Evolutionary conservation across 1,140 invertebrate genomes (phyloP), one percentile per base, ranked within the genome.

Genomic region (Pachypsylla venusta): DNA sequence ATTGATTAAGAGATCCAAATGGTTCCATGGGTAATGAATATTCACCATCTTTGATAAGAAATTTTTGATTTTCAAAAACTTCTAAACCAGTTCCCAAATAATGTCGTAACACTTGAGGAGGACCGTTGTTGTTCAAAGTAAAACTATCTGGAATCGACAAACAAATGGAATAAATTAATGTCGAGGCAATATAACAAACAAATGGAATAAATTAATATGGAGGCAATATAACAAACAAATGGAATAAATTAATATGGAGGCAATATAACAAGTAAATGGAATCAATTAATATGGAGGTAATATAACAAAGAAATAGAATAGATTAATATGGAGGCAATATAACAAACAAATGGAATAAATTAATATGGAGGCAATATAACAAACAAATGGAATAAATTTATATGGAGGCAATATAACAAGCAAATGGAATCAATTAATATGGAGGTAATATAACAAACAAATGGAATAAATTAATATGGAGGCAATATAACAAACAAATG

Each of bases 61-160:
- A 93, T 5, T 85, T 89, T 63, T 91, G 83, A 70, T 91, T 90
- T 68, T 96, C 91, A 69, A 90, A 93, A 19, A 96, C 81, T 42
- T 89, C 84, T 16, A 96, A 73, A 70, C 94, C 90, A 48, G 87
- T 86, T 26, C 85, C 84, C 68, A 84, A 90, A 2, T 85, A 22
- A 48, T 4, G 16, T 48, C 22, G 16, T 10, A 16, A 10, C 10
- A 10, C 16, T 10, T 10, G 10, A 4, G 42, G 22, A n/a, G 42
- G 22, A 48, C 7, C 22, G 42, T 48, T 48, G 42, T 48, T 48
- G 42, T 48, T 48, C n/a, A 48, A 3, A 3, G 42, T 19, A 19
- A 48, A 22, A 48, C n/a, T 22, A 48, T 48, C 42, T 48, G 42
- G n/a, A 48, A 35, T 5, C n/a, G 22, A 48, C n/a, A 10, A 48